Base-by-base conservation (phyloP, 2,888 invertebrate species). In the Caenorhabditis sp. region DNA sequence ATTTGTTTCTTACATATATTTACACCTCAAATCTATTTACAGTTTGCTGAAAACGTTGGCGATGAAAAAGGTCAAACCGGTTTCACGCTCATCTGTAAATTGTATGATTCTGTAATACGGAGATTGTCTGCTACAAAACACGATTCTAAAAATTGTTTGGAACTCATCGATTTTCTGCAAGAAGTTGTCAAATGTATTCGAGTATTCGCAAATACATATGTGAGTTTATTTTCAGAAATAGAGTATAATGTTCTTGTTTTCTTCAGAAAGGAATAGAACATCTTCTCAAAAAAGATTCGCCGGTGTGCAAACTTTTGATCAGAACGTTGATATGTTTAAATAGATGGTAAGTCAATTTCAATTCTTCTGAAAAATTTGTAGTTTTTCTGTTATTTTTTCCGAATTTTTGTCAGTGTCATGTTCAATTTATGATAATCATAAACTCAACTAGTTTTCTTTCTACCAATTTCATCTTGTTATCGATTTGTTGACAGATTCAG, bases 171-270 rank as follows among this genome's bases (percentile, higher is more conserved):
- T 24, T 70, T 77, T 36, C 61, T 77, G 12, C 71, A 77, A 50
- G 73, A 74, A 58, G 51, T 77, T 51, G 78, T 81, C 26, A 64
- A 66, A 43, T 75, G 77, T 55, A 64, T 79, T 17, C 67, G 77
- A 27, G 62, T 67, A 14, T 78, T 81, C 27, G 63, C 76, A 24
- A 81, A 81, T 54, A 79, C 78, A 23, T 74, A 71, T 62, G 81
- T 79, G 51, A 66, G 81, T 69, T 53, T n/a, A 10, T 24, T 61
- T 50, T 21, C 10, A 3, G 4, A 50, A 26, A 61, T 8, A 36
- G 23, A 36, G 4, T 51, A 57, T 8, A 58, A 57, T 57, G 24
- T 51, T 59, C 14, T 12, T 24, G 4, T 49, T 58, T 31, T n/a
- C 69, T 79, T 37, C 53, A 79, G 79, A 51, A 54, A 6, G 79